phyloP scores from a whole-genome alignment of 2,113 vertebrate genomes.

The Lampris incognitus region DNA sequence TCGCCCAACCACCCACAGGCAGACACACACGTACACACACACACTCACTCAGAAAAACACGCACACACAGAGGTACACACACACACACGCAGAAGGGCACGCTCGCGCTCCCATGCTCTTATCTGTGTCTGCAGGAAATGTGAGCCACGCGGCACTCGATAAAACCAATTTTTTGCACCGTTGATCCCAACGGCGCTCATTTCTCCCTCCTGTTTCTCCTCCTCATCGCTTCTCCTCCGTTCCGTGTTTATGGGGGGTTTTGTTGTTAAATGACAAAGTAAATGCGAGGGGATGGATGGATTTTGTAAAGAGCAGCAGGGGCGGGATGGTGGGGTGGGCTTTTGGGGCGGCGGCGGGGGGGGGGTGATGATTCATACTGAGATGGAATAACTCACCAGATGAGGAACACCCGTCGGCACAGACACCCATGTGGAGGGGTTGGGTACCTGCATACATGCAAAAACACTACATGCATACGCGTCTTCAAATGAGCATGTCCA shows the following conservation, averaged over 20 bases:
- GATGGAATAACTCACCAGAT: conserved; percentile 60
- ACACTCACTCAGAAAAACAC: not conserved
- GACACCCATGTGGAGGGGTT: conserved; percentile 37
- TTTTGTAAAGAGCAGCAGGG: conserved; percentile 69
- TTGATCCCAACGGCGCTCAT: conserved; percentile 83
- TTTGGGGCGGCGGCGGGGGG: conserved; percentile 22
- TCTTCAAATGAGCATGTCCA: too few species aligned
- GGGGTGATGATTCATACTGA: conserved; percentile 44
- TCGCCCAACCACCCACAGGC: conserved; percentile 29
- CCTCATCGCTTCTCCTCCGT: conserved; percentile 60
- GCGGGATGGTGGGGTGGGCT: not conserved
- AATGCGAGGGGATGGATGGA: conserved; percentile 78
- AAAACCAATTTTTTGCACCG: conserved; percentile 88
- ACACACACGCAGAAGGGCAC: conserved; percentile 34
- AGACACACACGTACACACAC: conserved; percentile 17
- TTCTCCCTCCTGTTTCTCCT: conserved; percentile 62
- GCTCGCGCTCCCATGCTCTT: conserved; percentile 65
- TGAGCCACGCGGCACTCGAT: conserved; percentile 85
- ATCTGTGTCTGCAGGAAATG: conserved; percentile 85
- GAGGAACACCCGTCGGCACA: conserved; percentile 26
- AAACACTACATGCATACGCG: not conserved
- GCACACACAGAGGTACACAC: not conserved
- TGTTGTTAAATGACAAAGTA: conserved; percentile 87
- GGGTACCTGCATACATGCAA: not conserved
- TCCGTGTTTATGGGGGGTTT: conserved; percentile 76